phyloP scores from a whole-genome alignment of 2,888 invertebrate species.

The Apamea sordens region DNA sequence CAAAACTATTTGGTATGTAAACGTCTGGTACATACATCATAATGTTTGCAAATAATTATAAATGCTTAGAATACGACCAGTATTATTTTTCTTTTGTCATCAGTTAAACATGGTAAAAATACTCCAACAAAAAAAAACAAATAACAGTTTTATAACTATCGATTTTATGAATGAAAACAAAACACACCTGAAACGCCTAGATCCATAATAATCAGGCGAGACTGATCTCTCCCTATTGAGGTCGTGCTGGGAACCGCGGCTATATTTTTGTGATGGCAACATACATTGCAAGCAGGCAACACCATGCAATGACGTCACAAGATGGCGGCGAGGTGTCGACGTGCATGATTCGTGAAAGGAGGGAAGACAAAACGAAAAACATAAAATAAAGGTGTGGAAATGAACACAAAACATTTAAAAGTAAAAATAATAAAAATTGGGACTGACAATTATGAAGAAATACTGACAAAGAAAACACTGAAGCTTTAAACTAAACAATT shows the following conservation, averaged over 20 bases:
- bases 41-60: not conserved
- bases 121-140: not conserved
- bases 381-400: constrained; percentile 67
- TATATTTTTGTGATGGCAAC: constrained; percentile 78
- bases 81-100: not conserved
- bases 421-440: not conserved
- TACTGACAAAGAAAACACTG: constrained; percentile 1
- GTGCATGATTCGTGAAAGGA: constrained; percentile 73
- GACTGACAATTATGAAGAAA: constrained; percentile 1
- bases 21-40: not conserved
- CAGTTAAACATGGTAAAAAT: constrained; percentile 22
- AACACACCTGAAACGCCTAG: constrained; percentile 94
- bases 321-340: constrained; percentile 77
- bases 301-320: constrained; percentile 89
- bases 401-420: constrained; percentile 65
- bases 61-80: not conserved
- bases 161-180: constrained; percentile 27
- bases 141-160: not conserved
- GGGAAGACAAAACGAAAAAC: constrained; percentile 71
- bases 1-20: not conserved
- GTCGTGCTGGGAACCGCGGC: constrained; percentile 94
- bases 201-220: constrained; percentile 93
- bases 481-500: constrained; percentile 25
- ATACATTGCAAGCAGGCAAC: constrained; percentile 73
- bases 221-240: constrained; percentile 92